Evolutionary conservation across 35 echinoderm and acorn worm species (phyloP).

Genomic region (Apostichopus californicus): DNA sequence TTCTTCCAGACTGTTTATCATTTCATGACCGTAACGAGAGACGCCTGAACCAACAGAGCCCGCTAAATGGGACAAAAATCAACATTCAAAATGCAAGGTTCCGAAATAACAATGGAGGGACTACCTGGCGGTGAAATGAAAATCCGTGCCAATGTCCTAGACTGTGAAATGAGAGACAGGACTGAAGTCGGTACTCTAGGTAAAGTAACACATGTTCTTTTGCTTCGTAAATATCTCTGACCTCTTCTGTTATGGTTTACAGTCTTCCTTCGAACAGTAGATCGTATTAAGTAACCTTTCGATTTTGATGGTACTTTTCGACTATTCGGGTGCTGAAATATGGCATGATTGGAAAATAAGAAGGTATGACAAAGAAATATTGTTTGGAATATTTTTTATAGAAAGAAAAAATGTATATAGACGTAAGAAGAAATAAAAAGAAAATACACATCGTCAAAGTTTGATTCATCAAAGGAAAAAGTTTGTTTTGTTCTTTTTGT

Average conservation of each 20-base stretch:
- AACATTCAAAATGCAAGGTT: slow-evolving; percentile 43
- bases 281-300: too few relatives aligned
- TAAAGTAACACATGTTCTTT: slow-evolving; percentile 1
- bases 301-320: neutral
- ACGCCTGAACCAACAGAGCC: neutral
- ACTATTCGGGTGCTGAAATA: too few relatives aligned
- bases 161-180: slow-evolving; percentile 57
- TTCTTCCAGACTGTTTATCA: neutral
- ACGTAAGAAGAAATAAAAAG: neutral
- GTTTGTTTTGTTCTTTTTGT: too few relatives aligned
- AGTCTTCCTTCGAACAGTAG: too few relatives aligned
- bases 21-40: slow-evolving; percentile 7
- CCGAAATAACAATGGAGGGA: slow-evolving; percentile 42
- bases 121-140: slow-evolving; percentile 49
- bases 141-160: slow-evolving; percentile 52
- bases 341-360: too few relatives aligned
- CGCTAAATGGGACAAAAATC: slow-evolving; percentile 36
- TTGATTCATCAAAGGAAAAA: too few relatives aligned
- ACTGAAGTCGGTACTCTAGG: slow-evolving; percentile 57
- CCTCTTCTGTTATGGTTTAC: too few relatives aligned
- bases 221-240: too few relatives aligned
- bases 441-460: neutral
- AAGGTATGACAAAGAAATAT: too few relatives aligned
- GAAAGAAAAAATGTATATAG: too few relatives aligned
- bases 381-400: too few relatives aligned